Evolutionary conservation across 2,888 invertebrate species (phyloP).

Genomic region (Ceraclea dissimilis): DNA sequence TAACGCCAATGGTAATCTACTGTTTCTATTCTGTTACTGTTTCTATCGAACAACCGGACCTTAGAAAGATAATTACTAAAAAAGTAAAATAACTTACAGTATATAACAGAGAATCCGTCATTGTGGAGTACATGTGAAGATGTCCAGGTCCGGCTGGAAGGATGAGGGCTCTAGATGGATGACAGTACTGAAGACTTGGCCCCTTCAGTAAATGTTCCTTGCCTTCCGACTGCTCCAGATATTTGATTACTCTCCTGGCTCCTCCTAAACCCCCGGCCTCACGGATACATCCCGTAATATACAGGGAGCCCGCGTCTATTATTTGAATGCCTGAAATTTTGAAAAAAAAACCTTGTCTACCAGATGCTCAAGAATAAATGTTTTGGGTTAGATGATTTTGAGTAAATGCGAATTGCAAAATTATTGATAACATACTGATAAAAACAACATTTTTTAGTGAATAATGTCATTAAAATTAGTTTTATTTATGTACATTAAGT

Average conservation of each 20-base stretch:
- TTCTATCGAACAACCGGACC: no score
- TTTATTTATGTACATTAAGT: no score
- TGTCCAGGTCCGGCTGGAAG: slow-evolving; percentile 42
- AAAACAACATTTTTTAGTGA: no score
- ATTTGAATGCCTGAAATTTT: slow-evolving; percentile 40
- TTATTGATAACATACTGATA: no score
- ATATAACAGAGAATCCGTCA: slow-evolving; percentile 41
- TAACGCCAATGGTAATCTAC: no score
- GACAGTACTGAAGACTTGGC: slow-evolving; percentile 35
- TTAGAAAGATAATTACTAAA: no score
- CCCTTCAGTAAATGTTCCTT: slow-evolving; percentile 34
- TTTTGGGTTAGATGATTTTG: no score
- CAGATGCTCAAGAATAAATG: no score
- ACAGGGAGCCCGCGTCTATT: slow-evolving; percentile 36
- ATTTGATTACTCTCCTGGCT: slow-evolving; percentile 33
- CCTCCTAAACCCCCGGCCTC: slow-evolving; percentile 44
- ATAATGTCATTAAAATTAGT: no score
- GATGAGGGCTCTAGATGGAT: slow-evolving; percentile 34
- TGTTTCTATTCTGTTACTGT: no score
- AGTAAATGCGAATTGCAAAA: not conserved
- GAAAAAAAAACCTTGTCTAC: no score
- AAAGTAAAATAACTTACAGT: slow-evolving; percentile 41
- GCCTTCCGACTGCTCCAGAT: slow-evolving; percentile 30
- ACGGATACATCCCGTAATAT: slow-evolving; percentile 37
- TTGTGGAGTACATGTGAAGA: slow-evolving; percentile 41